phyloP scores from a whole-genome alignment of 2,113 vertebrate species.

The Limnothrissa miodon region DNA sequence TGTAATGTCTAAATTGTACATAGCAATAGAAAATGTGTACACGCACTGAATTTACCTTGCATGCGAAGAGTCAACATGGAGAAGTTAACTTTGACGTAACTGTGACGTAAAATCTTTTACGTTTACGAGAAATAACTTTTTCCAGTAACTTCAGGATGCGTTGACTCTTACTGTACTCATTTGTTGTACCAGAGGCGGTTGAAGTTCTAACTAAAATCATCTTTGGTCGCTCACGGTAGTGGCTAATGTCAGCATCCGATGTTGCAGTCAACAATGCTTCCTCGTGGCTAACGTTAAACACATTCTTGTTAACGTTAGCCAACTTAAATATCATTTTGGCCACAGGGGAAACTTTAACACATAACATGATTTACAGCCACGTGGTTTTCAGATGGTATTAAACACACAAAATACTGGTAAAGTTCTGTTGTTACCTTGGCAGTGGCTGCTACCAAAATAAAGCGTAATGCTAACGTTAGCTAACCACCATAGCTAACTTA shows the following conservation, averaged over 20 bases:
- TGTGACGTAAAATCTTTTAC: no score
- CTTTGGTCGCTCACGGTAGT: no score
- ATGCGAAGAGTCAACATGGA: no score
- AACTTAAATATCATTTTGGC: background rate
- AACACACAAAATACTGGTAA: background rate
- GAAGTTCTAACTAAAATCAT: no score
- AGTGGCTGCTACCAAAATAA: background rate
- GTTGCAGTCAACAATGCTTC: background rate
- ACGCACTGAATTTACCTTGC: no score
- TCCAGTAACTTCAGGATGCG: no score
- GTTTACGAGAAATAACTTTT: no score
- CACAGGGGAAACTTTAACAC: no score
- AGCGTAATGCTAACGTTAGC: background rate
- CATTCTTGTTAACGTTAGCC: background rate
- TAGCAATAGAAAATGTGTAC: background rate
- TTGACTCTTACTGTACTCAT: no score
- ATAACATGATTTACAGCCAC: no score
- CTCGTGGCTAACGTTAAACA: background rate
- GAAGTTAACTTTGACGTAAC: no score
- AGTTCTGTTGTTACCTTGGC: background rate
- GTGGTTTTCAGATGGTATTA: background rate
- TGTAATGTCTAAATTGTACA: slow-evolving; percentile 81
- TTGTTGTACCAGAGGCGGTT: no score
- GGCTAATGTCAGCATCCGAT: background rate
- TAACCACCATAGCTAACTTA: background rate